Base-by-base conservation (phyloP, 2,797 vertebrate species). In the Propithecus perrieri region DNA sequence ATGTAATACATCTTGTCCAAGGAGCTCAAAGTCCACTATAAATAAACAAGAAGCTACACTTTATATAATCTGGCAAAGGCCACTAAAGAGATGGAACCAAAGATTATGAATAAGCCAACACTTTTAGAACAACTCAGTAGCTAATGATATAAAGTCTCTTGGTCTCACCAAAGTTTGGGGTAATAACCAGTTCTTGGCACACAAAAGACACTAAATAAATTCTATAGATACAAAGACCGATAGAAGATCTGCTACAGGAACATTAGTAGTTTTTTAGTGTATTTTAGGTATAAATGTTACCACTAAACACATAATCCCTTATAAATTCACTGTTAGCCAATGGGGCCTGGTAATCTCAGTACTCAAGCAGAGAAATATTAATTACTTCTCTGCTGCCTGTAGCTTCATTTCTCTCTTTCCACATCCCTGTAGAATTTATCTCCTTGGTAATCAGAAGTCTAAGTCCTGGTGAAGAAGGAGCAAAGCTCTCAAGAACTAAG, bases 31-130 rank as follows among this genome's bases (percentile, higher is more conserved):
- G 93, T 95, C 90, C 95, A 96, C 95, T 97, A 97, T 91, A 98
- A 98, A 97, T 92, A 98, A 97, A 97, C 90, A 97, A 97, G 85
- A 96, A 86, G 92, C 89, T 93, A 87, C 43, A 85, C 76, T 96
- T 97, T 57, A 61, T 94, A 95, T 89, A 96, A 95, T 95, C 93
- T 38, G 67, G 84, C 96, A 94, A 93, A 95, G 59, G 76, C 84
- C 93, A 96, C 95, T 96, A 94, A 95, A 97, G 89, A 92, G 86
- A 96, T 95, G 93, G 93, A 94, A 97, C 89, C 91, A 65, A 92
- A 85, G 38, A 75, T 95, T 93, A 71, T 83, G 41, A 93, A 78
- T 80, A 89, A 85, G 91, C 79, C 83, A 94, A 76, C 74, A 87
- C 57, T 97, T 96, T 83, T 38, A 95, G 50, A 97, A 53, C 17